Base-by-base conservation (phyloP, 2,797 vertebrate genomes). In the Squalus acanthias region DNA sequence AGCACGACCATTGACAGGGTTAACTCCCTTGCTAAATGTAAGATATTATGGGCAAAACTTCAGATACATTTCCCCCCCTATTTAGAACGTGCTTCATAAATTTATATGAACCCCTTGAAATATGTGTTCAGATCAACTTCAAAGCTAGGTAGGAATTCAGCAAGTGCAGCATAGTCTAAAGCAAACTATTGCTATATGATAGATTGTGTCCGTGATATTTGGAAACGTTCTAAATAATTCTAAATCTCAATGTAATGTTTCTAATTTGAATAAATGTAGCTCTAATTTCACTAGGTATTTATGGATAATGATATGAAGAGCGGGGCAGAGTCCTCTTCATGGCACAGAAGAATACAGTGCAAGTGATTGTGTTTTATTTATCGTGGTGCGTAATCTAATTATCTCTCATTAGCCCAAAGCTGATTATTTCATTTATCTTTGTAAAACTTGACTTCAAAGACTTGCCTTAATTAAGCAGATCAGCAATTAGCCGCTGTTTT, bases 391-490 rank as follows among this genome's bases (percentile, higher is more conserved):
- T 98, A 98, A 98, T 98, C 98, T 98, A 98, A 98, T 98, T 98
- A 98, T 98, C 98, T 98, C 98, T 98, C 98, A 98, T 98, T 98
- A 98, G 98, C 97, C 97, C 97, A 98, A 98, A 98, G 98, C 98
- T 98, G 98, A 98, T 98, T 98, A 98, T 98, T 98, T 98, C 97
- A 98, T 98, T 98, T 98, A 98, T 98, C 98, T 98, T 98, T 98
- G 98, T 98, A 98, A 98, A 98, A 97, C 98, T 39, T 98, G 98
- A 98, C 98, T 98, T 98, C 97, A 98, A 98, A 98, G 97, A 96
- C 98, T 98, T 97, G 97, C 97, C 98, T 98, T 98, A 98, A 98
- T 98, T 98, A 98, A 98, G 98, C 97, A 97, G 98, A 98, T 98
- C 97, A 97, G 98, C 98, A 98, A 98, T 98, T 98, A 98, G 98